Base-by-base conservation (phyloP, 2,797 vertebrate genomes). In the Malacoraja senta region DNA sequence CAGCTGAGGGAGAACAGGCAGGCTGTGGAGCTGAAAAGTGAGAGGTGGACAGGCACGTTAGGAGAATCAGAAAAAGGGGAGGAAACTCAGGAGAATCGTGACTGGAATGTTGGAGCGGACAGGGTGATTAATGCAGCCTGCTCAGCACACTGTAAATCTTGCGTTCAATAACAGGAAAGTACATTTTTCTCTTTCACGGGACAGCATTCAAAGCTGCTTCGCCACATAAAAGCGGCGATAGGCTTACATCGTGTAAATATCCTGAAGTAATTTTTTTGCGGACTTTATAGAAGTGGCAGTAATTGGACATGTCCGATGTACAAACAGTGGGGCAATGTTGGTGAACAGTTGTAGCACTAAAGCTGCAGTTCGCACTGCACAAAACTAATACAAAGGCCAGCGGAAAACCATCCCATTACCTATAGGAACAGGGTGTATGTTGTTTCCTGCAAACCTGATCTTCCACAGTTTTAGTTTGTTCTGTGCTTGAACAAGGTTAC, bases 31-130 rank as follows among this genome's bases (percentile, higher is more conserved):
- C 26, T 76, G 71, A 76, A 58, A 53, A 58, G 26, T 68, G 84
- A 88, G 63, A 68, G 61, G 29, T 32, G 61, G 15, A 65, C 58
- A 32, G 58, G n/a, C 84, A 88, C 65, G 29, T 35, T 68, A 19
- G 84, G n/a, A 63, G 58, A 88, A 68, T 88, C 61, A 35, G 61
- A 35, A 88, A 78, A 35, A 78, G 77, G 77, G 77, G n/a, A 78
- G 77, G 12, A 35, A 68, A 35, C 15, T 29, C 24, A 10, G 84
- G 61, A 35, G 13, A 88, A 35, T 35, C 17, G 19, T n/a, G 53
- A 88, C 13, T 68, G 61, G 84, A 88, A 65, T 88, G 84, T 65
- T 19, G 84, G 12, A 35, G 32, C 21, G n/a, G 58, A 65, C 15
- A 65, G 61, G 58, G 84, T 88, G 84, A 88, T 68, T 21, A 68